These are phyloP conservation scores for Brachionus sp. DNA, from an alignment of 1,140 invertebrate species.

Conservation along the genomic window DNA sequence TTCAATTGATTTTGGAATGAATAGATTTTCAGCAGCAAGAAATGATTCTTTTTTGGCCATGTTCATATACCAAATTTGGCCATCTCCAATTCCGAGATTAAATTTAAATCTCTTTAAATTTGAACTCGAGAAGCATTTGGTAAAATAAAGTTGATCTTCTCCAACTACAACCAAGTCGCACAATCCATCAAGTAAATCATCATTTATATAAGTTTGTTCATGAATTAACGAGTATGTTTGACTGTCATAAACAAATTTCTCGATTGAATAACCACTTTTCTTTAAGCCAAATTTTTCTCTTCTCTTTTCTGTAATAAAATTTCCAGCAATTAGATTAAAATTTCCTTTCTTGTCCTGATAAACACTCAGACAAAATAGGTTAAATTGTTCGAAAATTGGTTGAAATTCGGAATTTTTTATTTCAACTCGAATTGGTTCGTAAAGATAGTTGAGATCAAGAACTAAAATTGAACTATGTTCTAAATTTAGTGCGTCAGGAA, in stretches of 20 bases:
- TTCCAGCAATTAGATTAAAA: neutral
- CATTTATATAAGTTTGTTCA: neutral
- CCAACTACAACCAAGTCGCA: neutral
- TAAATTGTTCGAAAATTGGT: neutral
- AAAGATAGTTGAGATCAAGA: neutral
- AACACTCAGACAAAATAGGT: neutral
- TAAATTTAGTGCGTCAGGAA: neutral
- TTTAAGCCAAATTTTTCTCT: neutral
- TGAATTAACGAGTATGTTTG: neutral
- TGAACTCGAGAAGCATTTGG: neutral
- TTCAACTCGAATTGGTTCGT: neutral
- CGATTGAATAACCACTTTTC: neutral
- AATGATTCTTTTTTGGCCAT: neutral
- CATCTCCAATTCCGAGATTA: neutral
- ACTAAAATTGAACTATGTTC: neutral
- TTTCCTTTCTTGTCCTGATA: neutral
- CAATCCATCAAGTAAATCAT: neutral
- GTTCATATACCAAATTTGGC: neutral
- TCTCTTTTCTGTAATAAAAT: neutral
- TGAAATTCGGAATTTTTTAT: neutral
- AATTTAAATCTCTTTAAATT: neutral
- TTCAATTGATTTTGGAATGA: slow-evolving; percentile 18
- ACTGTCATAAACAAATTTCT: slow-evolving; percentile 1
- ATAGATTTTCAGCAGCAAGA: neutral
- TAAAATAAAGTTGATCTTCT: neutral